Evolutionary conservation across 2,113 vertebrate species (phyloP).

Genomic region (Nyctibius bracteatus): DNA sequence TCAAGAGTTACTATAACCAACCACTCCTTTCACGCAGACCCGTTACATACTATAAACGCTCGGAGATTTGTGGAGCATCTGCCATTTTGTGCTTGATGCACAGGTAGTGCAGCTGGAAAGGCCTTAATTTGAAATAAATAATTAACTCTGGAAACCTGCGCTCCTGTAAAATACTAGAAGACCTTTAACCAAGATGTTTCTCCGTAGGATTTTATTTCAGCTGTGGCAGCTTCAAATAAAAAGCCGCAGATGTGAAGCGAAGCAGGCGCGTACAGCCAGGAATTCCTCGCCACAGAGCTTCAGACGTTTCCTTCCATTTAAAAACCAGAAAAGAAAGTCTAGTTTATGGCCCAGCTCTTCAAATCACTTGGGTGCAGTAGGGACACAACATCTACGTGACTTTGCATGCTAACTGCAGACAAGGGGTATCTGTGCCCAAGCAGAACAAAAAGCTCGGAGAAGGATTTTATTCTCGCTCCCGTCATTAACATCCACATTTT

Average conservation of each 20-base stretch:
- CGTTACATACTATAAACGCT: background rate
- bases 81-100: background rate
- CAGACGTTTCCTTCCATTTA: background rate
- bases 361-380: background rate
- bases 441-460: background rate
- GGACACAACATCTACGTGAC: background rate
- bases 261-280: background rate
- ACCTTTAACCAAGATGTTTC: background rate
- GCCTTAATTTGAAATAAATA: background rate
- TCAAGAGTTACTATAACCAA: background rate
- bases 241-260: background rate
- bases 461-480: background rate
- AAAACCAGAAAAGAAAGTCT: background rate
- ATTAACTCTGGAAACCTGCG: background rate
- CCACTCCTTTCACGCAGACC: background rate
- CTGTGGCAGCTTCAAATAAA: background rate
- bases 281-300: background rate
- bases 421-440: background rate
- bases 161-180: background rate
- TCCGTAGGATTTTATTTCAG: background rate
- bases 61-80: background rate
- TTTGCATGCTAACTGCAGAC: background rate
- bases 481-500: fast-evolving
- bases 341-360: background rate
- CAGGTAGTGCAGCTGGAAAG: background rate